Evolutionary conservation across 92 coral and sea anemone genomes (phyloP).

Genomic region (Zoanthus sociatus): DNA sequence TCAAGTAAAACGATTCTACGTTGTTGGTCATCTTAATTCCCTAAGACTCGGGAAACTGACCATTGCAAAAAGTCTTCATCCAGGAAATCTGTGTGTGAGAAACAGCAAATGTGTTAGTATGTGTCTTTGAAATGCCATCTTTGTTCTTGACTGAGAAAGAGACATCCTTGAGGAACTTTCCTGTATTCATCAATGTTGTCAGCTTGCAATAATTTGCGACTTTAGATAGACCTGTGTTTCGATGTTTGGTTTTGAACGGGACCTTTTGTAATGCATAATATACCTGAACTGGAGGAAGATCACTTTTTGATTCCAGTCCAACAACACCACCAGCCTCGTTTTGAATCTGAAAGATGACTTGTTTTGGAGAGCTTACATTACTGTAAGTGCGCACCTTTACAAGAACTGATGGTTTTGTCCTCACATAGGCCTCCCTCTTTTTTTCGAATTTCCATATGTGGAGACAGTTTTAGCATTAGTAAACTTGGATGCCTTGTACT

Average conservation of each 20-base stretch:
- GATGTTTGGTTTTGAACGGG: neutral
- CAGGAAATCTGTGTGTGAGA: slow-evolving; percentile 53
- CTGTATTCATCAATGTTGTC: neutral
- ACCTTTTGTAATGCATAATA: neutral
- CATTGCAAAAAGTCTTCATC: slow-evolving; percentile 59
- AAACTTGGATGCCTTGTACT: neutral
- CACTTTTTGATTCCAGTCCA: neutral
- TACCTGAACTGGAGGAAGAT: slow-evolving; percentile 8
- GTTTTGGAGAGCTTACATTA: neutral
- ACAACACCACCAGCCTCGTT: slow-evolving; percentile 3
- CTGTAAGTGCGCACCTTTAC: slow-evolving; percentile 8
- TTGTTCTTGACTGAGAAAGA: neutral
- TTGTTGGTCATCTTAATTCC: slow-evolving; percentile 61
- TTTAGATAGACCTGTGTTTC: slow-evolving; percentile 40
- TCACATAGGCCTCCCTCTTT: neutral
- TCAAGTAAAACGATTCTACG: slow-evolving; percentile 53
- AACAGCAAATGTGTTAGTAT: slow-evolving; percentile 46
- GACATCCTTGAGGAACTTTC: slow-evolving; percentile 34
- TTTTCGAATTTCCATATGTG: neutral
- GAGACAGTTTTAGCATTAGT: neutral
- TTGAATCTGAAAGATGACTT: neutral
- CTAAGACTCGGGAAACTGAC: slow-evolving; percentile 24
- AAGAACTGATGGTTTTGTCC: slow-evolving; percentile 10
- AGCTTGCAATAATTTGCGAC: neutral
- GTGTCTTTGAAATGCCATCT: slow-evolving; percentile 11